These are phyloP conservation scores for Carpatolechia fugitivella DNA, from an alignment of 2,888 invertebrate species.

Conservation along the genomic window DNA sequence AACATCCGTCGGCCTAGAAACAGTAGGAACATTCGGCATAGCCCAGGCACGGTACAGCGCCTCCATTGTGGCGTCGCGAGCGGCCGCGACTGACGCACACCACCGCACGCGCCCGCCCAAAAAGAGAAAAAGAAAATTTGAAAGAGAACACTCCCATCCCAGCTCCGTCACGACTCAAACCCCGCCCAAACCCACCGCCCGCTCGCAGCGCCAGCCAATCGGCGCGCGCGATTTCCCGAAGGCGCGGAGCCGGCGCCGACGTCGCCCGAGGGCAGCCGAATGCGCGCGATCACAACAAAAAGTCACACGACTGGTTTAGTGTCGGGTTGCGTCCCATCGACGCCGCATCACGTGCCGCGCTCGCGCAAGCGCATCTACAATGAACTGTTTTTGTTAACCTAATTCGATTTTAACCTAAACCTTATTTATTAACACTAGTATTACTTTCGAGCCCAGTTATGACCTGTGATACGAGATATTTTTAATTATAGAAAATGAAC, in stretches of 20 bases:
- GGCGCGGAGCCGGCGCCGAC: constrained; percentile 42
- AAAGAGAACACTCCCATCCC: constrained; percentile 75
- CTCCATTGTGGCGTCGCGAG: constrained; percentile 52
- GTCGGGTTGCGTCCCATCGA: constrained; percentile 78
- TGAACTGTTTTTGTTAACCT: constrained; percentile 60
- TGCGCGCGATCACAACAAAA: constrained; percentile 73
- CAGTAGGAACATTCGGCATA: constrained; percentile 14
- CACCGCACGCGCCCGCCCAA: constrained; percentile 67
- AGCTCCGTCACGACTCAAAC: constrained; percentile 25
- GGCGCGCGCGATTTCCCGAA: constrained; percentile 26
- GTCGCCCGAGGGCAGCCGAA: constrained; percentile 60
- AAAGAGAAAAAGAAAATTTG: constrained; percentile 77
- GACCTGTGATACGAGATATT: constrained; percentile 60
- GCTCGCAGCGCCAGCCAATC: constrained; percentile 35
- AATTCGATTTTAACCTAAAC: constrained; percentile 31
- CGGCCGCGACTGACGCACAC: constrained; percentile 74
- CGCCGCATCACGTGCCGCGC: constrained; percentile 71
- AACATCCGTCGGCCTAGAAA: constrained; percentile 19
- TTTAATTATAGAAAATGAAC: constrained; percentile 55
- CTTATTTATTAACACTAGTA: constrained; percentile 22
- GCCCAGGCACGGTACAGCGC: constrained; percentile 36
- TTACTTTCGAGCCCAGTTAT: constrained; percentile 32
- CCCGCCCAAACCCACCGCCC: constrained; percentile 61
- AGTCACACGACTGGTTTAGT: constrained; percentile 77
- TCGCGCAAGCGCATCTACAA: constrained; percentile 67